Percentiles rank a stretch among this genome's conserved stretches.
phyloP scores from a whole-genome alignment of 2,113 vertebrate species.

The Poecile atricapillus region DNA sequence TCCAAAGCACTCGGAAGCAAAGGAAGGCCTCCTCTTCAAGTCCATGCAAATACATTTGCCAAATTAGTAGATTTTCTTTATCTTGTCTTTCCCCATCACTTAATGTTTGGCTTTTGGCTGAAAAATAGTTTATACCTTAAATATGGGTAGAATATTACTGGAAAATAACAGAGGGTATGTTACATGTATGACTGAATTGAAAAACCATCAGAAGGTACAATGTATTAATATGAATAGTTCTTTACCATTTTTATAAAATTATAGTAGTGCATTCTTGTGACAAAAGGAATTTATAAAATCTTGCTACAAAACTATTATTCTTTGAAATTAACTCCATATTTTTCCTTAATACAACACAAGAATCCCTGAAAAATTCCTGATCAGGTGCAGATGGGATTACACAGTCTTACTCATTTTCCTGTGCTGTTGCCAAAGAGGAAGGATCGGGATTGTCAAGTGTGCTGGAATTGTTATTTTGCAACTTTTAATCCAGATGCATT shows the following conservation, averaged over 20 bases:
- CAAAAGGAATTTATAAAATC: background rate
- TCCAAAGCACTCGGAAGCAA: background rate
- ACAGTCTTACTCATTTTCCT: background rate
- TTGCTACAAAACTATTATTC: background rate
- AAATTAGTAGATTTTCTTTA: background rate
- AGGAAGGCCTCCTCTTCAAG: background rate
- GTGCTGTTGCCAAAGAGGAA: background rate
- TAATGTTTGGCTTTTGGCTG: background rate
- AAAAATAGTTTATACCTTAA: conserved; percentile 7
- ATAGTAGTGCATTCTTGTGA: background rate
- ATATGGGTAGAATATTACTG: background rate
- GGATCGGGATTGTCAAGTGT: background rate
- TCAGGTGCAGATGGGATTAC: background rate
- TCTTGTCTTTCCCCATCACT: background rate
- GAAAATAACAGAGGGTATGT: background rate
- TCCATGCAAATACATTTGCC: background rate
- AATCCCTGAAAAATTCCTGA: background rate
- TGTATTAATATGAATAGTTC: background rate
- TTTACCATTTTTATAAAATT: background rate
- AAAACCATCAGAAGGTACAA: background rate
- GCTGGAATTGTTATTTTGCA: background rate
- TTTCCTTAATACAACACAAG: background rate
- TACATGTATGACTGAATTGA: background rate
- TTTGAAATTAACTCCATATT: background rate
- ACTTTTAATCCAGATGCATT: background rate